phyloP scores from a whole-genome alignment of 2,113 vertebrate species.

The Myotis davidii region DNA sequence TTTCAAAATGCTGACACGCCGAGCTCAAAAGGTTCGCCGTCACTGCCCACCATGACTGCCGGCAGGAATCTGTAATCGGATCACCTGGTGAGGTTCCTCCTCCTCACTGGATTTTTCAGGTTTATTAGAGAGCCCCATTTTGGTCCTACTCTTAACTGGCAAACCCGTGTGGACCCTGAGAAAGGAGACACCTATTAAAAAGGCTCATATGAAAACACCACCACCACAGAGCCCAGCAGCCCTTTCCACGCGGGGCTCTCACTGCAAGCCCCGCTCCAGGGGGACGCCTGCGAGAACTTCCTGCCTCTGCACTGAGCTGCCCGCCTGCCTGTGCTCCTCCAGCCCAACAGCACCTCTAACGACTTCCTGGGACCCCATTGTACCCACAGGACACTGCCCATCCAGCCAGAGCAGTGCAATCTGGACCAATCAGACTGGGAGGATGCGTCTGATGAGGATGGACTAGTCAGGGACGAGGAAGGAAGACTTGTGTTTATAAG shows the following conservation, averaged over 20 bases:
- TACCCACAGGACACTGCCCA: no score
- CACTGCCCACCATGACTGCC: background rate
- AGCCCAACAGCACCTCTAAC: no score
- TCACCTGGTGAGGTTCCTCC: background rate
- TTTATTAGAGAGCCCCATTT: background rate
- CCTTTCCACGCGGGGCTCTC: background rate
- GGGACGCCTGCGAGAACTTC: no score
- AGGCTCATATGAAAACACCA: background rate
- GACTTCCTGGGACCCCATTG: no score
- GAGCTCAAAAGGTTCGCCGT: background rate
- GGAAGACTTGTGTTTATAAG: background rate
- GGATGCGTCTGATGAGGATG: background rate
- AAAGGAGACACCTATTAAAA: background rate
- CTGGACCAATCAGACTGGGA: background rate
- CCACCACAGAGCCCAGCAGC: background rate
- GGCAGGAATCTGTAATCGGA: background rate
- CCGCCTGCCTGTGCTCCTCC: no score
- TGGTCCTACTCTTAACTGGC: background rate
- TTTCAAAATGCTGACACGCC: no score
- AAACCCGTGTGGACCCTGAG: background rate
- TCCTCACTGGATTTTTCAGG: background rate
- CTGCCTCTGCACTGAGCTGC: no score
- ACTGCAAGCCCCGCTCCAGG: no score
- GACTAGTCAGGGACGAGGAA: background rate
- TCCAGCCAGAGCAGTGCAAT: background rate